phyloP scores from a whole-genome alignment of 2,888 invertebrate genomes.

The Priocnemis perturbator region DNA sequence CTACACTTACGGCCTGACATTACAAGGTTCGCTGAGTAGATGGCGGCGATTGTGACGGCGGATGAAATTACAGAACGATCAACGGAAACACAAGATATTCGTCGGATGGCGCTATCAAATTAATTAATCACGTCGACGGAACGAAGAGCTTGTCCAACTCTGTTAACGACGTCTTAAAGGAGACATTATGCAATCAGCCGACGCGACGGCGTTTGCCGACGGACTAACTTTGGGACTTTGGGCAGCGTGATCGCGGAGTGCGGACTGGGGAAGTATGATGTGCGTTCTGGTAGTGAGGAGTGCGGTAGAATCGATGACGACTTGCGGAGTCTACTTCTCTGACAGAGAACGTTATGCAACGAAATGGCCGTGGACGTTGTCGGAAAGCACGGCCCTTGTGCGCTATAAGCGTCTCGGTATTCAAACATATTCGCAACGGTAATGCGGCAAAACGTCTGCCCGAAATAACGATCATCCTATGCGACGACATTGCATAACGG shows the following conservation, averaged over 20 bases:
- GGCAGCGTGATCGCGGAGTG: neutral
- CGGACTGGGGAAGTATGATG: no score
- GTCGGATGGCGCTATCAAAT: slow-evolving; percentile 12
- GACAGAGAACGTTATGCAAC: no score
- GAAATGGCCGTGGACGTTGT: no score
- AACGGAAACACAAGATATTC: no score
- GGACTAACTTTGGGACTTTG: neutral
- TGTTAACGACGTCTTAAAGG: slow-evolving; percentile 12
- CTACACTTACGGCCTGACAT: neutral
- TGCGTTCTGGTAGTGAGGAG: no score
- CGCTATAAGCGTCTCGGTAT: slow-evolving; percentile 41
- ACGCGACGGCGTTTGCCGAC: neutral
- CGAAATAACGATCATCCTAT: slow-evolving; percentile 56
- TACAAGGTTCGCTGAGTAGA: neutral
- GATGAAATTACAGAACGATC: slow-evolving; percentile 7
- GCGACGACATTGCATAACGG: slow-evolving; percentile 55
- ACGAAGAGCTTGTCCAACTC: no score
- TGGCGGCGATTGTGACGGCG: slow-evolving; percentile 18
- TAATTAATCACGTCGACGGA: slow-evolving; percentile 14
- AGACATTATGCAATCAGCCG: slow-evolving; percentile 17
- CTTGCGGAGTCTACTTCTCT: no score
- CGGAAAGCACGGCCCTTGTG: no score
- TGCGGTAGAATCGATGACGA: no score
- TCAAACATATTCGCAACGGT: slow-evolving; percentile 31
- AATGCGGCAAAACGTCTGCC: slow-evolving; percentile 43